Evolutionary conservation across 2,888 invertebrate genomes (phyloP), one percentile per base, ranked within the genome.

Genomic region (Osmoderma eremita): DNA sequence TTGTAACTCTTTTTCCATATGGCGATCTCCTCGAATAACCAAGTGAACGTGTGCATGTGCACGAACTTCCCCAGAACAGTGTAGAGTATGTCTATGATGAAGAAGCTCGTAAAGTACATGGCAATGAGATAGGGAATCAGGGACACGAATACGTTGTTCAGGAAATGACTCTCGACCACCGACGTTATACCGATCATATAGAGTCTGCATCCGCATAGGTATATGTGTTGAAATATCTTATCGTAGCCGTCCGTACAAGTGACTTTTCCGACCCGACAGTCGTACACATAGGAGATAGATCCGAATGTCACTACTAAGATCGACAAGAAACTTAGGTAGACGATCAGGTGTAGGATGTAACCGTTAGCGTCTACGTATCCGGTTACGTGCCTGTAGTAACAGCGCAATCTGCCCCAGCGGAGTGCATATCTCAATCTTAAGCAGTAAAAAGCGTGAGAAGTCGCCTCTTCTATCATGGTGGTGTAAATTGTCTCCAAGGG

Each of bases 401-500:
- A n/a, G 6, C 20, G 17, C 5, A 71, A 51, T 42, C 69, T 54
- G 22, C 54, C 38, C 58, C 68, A 63, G 20, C 71, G 38, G 17
- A 70, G 61, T 1, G 51, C 36, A 51, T 70, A 71, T 15, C 71
- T 51, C 30, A 70, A 20, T 49, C 70, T 45, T 12, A 71, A 36
- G 12, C 36, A 12, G 41, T 62, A 68, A 48, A 68, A 51, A 4
- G 54, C 24, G 10, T 50, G 24, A 3, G 58, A 13, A 2, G 8
- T 24, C 12, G 63, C 36, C 30, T 69, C 13, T 4, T 30, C 41
- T 8, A 61, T 17, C 45, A 45, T 48, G 4, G 30, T n/a, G 15
- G 12, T 17, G 17, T 61, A 61, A 0, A 61, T 8, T 12, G 10
- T 10, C 15, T 64, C 64, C 30, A 30, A 61, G 5, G 67, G 67